phyloP scores from a whole-genome alignment of 2,797 vertebrate genomes.

The Halcyon smyrnensis region DNA sequence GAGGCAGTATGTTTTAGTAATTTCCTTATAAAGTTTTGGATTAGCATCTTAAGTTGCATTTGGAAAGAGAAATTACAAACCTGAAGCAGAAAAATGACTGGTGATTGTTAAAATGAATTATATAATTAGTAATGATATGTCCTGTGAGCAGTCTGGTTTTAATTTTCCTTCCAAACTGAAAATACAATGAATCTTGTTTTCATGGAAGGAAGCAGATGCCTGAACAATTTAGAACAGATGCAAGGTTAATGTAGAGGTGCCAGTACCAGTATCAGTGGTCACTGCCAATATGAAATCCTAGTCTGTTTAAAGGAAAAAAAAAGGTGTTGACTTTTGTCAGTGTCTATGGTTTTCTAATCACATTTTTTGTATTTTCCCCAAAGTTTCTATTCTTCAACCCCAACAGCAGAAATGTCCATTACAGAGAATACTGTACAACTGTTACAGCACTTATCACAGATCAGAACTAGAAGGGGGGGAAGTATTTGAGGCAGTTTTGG shows the following conservation, averaged over 20 bases:
- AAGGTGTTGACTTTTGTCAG: background rate
- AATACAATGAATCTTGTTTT: background rate
- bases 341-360: conserved; percentile 36
- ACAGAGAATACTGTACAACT: background rate
- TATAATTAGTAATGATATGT: background rate
- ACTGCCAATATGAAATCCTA: background rate
- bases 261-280: background rate
- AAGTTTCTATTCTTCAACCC: background rate
- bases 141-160: conserved; percentile 1
- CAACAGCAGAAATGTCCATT: background rate
- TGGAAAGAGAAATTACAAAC: background rate
- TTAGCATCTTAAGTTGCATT: background rate
- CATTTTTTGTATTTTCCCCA: background rate
- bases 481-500: background rate
- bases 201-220: conserved; percentile 32
- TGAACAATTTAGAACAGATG: conserved; percentile 34
- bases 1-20: background rate
- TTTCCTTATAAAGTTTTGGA: background rate
- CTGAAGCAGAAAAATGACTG: background rate
- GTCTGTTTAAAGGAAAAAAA: background rate
- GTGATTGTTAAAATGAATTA: background rate
- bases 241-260: background rate
- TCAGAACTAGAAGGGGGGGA: background rate
- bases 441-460: background rate
- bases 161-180: conserved; percentile 16